Percentiles rank a stretch among this genome's conserved stretches.
Evolutionary conservation across 2,888 invertebrate genomes (phyloP).

Genomic region (Allolobophora icterica): DNA sequence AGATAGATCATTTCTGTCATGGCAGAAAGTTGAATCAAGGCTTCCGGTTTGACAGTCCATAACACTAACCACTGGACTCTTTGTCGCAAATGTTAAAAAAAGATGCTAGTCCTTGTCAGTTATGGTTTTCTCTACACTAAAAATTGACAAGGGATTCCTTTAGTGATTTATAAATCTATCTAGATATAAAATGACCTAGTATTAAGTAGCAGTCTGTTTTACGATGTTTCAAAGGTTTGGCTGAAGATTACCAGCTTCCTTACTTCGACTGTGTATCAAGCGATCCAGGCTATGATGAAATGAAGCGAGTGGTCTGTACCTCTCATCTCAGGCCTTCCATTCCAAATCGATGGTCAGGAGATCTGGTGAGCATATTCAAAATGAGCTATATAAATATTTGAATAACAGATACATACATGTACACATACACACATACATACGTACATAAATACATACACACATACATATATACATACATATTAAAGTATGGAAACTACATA

Average conservation of each 20-base stretch:
- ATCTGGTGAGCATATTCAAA: slow-evolving; percentile 53
- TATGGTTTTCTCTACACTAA: no score
- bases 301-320: slow-evolving; percentile 61
- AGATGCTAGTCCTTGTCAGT: no score
- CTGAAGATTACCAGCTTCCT: slow-evolving; percentile 61
- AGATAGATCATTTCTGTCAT: no score
- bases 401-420: not conserved
- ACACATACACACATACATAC: not conserved
- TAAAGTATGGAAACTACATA: no score
- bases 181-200: not conserved
- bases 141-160: not conserved
- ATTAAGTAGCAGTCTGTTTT: not conserved
- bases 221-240: not conserved
- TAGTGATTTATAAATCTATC: not conserved
- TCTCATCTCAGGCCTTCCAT: slow-evolving; percentile 59
- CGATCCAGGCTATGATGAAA: slow-evolving; percentile 64
- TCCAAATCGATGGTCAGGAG: slow-evolving; percentile 61
- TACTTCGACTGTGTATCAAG: slow-evolving; percentile 61
- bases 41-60: no score
- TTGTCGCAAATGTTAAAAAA: no score
- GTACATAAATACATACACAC: not conserved
- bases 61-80: no score
- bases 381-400: not conserved
- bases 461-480: no score
- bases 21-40: no score